Evolutionary conservation across 2,113 vertebrate genomes (phyloP).

Genomic region (Pyrgilauda ruficollis): DNA sequence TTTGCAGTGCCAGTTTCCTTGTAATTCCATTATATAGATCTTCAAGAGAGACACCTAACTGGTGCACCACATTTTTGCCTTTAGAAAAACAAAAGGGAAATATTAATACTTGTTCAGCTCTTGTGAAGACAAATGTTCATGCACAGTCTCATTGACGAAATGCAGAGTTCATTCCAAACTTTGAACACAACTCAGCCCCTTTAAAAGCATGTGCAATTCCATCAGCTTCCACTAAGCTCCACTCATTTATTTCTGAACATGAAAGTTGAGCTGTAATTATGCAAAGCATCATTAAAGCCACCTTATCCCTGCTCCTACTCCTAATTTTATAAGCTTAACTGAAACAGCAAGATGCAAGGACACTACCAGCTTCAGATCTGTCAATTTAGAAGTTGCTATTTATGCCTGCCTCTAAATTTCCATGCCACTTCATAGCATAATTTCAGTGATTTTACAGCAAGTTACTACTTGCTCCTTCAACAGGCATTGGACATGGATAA

Average conservation of each 20-base stretch:
- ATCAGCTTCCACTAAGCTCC: constrained; percentile 37
- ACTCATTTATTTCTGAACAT: neutral
- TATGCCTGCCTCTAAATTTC: neutral
- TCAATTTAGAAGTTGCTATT: neutral
- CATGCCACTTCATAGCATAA: neutral
- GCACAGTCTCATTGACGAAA: constrained; percentile 39
- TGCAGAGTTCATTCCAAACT: neutral
- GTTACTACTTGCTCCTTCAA: neutral
- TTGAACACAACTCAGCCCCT: neutral
- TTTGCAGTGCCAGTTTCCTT: constrained; percentile 93
- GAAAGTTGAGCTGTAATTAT: constrained; percentile 13
- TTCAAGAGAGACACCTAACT: constrained; percentile 89
- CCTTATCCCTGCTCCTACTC: neutral
- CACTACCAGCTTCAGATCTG: constrained; percentile 54
- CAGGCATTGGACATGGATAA: neutral
- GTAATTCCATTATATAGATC: constrained; percentile 92
- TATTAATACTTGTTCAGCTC: neutral
- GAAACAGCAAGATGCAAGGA: constrained; percentile 44
- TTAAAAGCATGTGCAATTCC: constrained; percentile 29
- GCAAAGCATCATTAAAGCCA: constrained; percentile 37
- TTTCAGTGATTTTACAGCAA: neutral
- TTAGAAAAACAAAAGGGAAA: neutral
- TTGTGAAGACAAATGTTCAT: neutral
- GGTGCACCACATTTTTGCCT: constrained; percentile 96
- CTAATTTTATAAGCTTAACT: neutral